Evolutionary conservation across 2,888 invertebrate genomes (phyloP), one percentile per base, ranked within the genome.

Genomic region (Lumbricus terrestris): DNA sequence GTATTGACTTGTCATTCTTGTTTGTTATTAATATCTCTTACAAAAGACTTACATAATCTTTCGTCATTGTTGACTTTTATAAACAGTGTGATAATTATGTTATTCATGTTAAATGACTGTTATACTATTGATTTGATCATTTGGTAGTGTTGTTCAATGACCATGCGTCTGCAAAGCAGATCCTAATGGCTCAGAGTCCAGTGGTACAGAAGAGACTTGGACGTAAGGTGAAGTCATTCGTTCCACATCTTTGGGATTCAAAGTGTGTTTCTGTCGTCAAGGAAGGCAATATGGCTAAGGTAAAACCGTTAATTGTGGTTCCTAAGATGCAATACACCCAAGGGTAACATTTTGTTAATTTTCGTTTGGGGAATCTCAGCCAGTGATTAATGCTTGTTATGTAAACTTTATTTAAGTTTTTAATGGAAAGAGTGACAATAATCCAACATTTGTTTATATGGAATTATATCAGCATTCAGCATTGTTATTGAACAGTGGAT

Each of bases 121-220:
- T 83, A 16, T 83, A 33, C 8, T n/a, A n/a, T n/a, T n/a, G n/a
- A 83, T 16, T 83, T 33, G n/a, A 1, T 83, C 34, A 29, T 6
- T 38, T 11, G 82, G 16, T 90, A 91, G 89, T 91, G 35, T 35
- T 89, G 2, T 85, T 85, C 37, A 85, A 34, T 1, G 85, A 85
- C 37, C 20, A 33, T 85, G 85, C 6, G 35, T 15, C 34, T 37
- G 85, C 85, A 35, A 20, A 85, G 34, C 5, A 35, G 8, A 85
- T 85, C 37, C 34, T 85, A 35, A 85, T 35, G 85, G 18, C 34
- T 34, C 34, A 85, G 85, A 85, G 37, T 85, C 85, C 85, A 35
- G 35, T 85, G 85, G 23, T 6, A 35, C 85, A 85, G 34, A 85
- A 85, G 85, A 29, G 85, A n/a, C 23, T 35, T 34, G 85, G 85